Base-by-base conservation (phyloP, 2,888 invertebrate species). In the Drosophila setosimentum region DNA sequence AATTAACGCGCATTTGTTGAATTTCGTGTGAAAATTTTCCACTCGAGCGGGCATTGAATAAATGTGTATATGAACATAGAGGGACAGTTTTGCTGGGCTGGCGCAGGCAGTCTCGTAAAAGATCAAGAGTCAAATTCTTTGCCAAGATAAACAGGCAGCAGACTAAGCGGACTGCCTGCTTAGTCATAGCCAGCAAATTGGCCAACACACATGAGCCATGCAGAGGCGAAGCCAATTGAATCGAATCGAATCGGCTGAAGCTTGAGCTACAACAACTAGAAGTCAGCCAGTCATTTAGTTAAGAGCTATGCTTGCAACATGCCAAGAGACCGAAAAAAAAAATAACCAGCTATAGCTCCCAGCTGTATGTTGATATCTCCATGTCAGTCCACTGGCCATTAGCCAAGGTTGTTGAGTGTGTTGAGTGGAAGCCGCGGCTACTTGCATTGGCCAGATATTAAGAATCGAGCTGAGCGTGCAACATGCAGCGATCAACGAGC, bases 1-100 rank as follows among this genome's bases (percentile, higher is more conserved):
- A 85, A 85, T 85, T 85, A 88, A 86, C 88, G 86, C 33, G 55
- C 55, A 59, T 82, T 83, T 82, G 86, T 74, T 78, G 88, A 85
- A 82, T 69, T 85, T 88, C 78, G 82, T 85, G 86, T 86, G 82
- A 86, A 85, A 85, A 86, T 76, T 86, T 88, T 85, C 85, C 88
- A 86, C 78, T 78, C 42, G 27, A 45, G 30, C 62, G 29, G 50
- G 37, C 55, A 6, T 37, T 29, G 0, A 42, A 29, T 40, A 10
- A 5, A 8, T 37, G 33, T 21, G 21, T 27, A 48, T 50, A 30
- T 13, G 29, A n/a, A 37, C 29, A 37, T 55, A 16, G 62, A 57
- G 79, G 49, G 45, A 70, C 63, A 51, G 55, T 51, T 66, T 45
- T 8, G 57, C 21, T 59, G 61, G 73, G 37, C 66, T 61, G 59